Evolutionary conservation across 2,113 vertebrate genomes (phyloP).

Genomic region (Arvicanthis niloticus): DNA sequence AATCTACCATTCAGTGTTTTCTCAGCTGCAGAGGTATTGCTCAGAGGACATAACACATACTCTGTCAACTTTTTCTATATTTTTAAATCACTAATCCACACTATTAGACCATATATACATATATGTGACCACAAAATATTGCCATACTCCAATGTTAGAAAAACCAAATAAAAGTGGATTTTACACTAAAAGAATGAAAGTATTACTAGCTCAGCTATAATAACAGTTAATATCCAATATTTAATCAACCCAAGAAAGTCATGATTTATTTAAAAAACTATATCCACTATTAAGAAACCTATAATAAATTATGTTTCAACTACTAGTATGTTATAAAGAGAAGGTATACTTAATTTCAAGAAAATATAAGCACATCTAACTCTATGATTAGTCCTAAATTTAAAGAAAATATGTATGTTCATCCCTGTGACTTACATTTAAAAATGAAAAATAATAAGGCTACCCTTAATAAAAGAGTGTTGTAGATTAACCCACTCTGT

Average conservation of each 20-base stretch:
- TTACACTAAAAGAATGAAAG: not conserved
- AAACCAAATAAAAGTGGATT: slow-evolving; percentile 30
- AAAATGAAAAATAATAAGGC: slow-evolving; percentile 62
- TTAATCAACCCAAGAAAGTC: not conserved
- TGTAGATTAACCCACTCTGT: not conserved
- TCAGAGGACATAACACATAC: slow-evolving; percentile 3
- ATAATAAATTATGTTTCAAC: slow-evolving; percentile 40
- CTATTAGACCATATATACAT: not conserved
- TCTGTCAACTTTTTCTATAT: not conserved
- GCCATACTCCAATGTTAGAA: not conserved
- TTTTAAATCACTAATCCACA: not conserved
- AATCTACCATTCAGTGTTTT: slow-evolving; percentile 74
- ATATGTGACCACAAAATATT: not conserved
- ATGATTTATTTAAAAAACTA: slow-evolving; percentile 23
- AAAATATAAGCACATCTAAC: slow-evolving; percentile 40
- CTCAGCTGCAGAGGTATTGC: slow-evolving; percentile 74
- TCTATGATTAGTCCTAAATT: slow-evolving; percentile 51
- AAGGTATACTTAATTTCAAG: not conserved
- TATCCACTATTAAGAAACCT: not conserved
- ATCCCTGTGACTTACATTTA: slow-evolving; percentile 60
- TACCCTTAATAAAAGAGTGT: slow-evolving; percentile 66
- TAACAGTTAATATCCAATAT: not conserved
- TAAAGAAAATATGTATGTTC: slow-evolving; percentile 59
- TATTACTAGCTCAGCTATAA: not conserved
- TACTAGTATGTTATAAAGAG: not conserved